These are phyloP conservation scores for Cairina moschata DNA, from an alignment of 2,113 vertebrate species.

Conservation along the genomic window DNA sequence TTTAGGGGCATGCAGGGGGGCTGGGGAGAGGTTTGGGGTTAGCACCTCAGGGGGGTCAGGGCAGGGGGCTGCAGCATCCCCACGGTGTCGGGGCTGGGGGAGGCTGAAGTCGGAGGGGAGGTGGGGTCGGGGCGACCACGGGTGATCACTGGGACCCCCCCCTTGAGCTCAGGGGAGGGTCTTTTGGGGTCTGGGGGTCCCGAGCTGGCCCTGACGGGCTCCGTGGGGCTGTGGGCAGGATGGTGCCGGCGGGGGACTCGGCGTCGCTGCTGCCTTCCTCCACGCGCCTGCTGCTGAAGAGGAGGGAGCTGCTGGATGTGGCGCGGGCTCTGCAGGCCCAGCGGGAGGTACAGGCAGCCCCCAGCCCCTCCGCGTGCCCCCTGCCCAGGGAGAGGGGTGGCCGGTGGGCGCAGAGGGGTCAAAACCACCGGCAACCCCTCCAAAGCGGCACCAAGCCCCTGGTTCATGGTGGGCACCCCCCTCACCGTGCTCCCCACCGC, in stretches of 20 bases:
- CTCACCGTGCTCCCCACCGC: background rate
- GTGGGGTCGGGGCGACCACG: background rate
- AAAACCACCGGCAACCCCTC: background rate
- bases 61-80: background rate
- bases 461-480: background rate
- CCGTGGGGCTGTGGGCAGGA: background rate
- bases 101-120: background rate
- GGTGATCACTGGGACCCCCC: too few relatives aligned
- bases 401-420: rapidly evolving
- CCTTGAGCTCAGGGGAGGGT: rapidly evolving
- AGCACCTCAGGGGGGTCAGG: background rate
- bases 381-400: rapidly evolving
- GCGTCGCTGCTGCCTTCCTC: background rate
- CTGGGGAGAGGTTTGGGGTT: background rate
- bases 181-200: background rate
- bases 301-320: slow-evolving; percentile 45
- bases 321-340: slow-evolving; percentile 45
- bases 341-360: slow-evolving; percentile 67
- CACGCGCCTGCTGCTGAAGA: slow-evolving; percentile 71
- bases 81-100: background rate
- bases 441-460: background rate
- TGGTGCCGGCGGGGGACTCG: background rate
- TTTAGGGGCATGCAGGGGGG: background rate
- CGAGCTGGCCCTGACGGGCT: rapidly evolving
- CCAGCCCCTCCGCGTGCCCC: rapidly evolving